phyloP scores from a whole-genome alignment of 1,140 invertebrate species.

The Drosophila navojoa region DNA sequence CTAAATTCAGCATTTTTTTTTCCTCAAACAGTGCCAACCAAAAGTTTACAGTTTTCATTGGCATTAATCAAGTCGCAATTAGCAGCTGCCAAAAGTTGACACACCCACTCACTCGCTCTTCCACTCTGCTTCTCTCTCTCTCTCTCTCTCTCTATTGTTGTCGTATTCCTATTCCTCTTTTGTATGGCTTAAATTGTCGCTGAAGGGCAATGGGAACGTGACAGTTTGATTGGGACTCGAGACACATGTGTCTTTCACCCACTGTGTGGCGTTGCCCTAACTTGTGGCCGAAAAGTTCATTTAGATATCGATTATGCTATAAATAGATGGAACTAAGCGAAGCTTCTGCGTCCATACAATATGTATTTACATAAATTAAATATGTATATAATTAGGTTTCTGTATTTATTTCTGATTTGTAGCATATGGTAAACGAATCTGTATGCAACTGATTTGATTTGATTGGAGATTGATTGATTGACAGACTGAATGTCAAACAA shows the following conservation, averaged over 20 bases:
- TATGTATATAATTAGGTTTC: too few species aligned
- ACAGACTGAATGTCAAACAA: background rate
- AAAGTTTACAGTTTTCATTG: slow-evolving; percentile 19
- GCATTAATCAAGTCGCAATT: slow-evolving; percentile 53
- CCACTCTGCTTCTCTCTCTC: background rate
- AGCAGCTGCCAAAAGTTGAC: slow-evolving; percentile 22
- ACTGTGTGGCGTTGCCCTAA: background rate
- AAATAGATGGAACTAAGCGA: background rate
- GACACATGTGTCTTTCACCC: slow-evolving; percentile 2
- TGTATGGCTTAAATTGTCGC: slow-evolving; percentile 36
- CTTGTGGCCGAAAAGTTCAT: background rate
- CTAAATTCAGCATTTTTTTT: background rate
- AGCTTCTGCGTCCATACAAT: background rate
- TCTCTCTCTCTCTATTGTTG: background rate
- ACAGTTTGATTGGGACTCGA: slow-evolving; percentile 23
- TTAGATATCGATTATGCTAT: background rate
- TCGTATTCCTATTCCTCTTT: background rate
- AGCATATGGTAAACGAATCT: too few species aligned
- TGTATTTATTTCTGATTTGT: too few species aligned
- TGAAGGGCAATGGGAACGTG: slow-evolving; percentile 19
- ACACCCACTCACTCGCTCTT: background rate
- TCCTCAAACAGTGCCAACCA: background rate
- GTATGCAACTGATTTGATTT: too few species aligned
- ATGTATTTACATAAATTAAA: too few species aligned
- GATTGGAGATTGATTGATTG: background rate